phyloP scores from a whole-genome alignment of 2,888 invertebrate species.

The Diachrysia chrysitis region DNA sequence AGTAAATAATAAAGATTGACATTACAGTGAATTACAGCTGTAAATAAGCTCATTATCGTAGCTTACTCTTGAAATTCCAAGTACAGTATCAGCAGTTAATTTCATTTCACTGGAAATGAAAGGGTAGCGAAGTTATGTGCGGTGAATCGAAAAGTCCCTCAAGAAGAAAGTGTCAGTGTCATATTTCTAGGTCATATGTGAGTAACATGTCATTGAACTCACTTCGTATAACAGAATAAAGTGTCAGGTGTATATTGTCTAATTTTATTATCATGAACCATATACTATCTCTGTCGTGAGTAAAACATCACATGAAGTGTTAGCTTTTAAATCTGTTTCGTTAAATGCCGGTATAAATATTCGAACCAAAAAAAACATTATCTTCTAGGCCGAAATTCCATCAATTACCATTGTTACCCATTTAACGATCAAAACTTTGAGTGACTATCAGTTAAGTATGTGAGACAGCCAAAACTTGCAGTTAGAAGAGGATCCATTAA shows the following conservation, averaged over 20 bases:
- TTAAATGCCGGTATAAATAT: neutral
- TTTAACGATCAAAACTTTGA: too few relatives aligned
- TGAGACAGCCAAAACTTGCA: too few relatives aligned
- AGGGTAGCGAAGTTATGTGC: constrained; percentile 70
- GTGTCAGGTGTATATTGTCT: constrained; percentile 70
- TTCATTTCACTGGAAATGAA: constrained; percentile 64
- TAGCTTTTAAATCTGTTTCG: neutral
- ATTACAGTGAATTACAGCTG: neutral
- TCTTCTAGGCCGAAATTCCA: too few relatives aligned
- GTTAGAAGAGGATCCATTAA: too few relatives aligned
- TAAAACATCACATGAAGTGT: neutral
- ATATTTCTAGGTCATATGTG: constrained; percentile 83
- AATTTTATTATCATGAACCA: constrained; percentile 14
- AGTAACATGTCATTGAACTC: constrained; percentile 85
- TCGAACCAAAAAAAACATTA: too few relatives aligned
- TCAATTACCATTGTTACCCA: too few relatives aligned
- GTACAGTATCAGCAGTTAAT: constrained; percentile 41
- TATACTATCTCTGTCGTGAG: neutral
- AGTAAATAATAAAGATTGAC: neutral
- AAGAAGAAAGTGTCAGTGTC: constrained; percentile 85
- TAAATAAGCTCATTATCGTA: constrained; percentile 6
- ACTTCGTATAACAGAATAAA: constrained; percentile 67
- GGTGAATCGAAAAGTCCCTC: constrained; percentile 78
- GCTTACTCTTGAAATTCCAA: constrained; percentile 9
- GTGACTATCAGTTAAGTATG: too few relatives aligned